Conservation (phyloP, 2,113 vertebrate species). For the Malaclemys terrapin region DNA sequence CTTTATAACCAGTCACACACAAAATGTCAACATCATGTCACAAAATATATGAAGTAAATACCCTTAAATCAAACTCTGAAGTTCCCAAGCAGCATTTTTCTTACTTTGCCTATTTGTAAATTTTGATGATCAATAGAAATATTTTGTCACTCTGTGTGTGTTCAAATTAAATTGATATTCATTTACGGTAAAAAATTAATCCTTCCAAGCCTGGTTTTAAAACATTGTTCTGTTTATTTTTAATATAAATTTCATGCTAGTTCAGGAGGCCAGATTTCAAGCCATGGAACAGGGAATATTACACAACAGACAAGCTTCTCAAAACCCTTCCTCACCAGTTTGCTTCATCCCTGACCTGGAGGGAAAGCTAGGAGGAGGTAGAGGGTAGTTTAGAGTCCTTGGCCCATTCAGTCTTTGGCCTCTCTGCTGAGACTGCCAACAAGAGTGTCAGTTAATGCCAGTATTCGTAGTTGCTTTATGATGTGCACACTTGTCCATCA, state of each 20-base stretch:
- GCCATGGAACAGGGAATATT: accelerated
- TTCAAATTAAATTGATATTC: neutral
- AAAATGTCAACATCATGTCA: neutral
- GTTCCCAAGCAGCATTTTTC: neutral
- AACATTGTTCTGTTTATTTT: neutral
- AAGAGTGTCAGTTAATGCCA: neutral
- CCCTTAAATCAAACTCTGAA: neutral
- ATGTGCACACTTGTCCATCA: neutral
- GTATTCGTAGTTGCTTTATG: accelerated
- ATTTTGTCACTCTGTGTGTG: neutral
- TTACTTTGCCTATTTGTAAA: neutral
- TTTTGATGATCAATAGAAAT: neutral
- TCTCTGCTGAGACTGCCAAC: accelerated
- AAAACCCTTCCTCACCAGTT: neutral
- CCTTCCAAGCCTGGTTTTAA: neutral
- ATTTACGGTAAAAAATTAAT: neutral
- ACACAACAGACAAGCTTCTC: accelerated
- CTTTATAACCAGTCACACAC: neutral
- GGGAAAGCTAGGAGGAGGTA: neutral
- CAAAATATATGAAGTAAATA: neutral
- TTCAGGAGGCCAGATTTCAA: neutral
- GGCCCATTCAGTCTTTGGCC: neutral
- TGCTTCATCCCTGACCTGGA: neutral
- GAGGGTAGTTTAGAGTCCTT: neutral
- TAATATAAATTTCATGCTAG: neutral